Evolutionary conservation across 2,888 invertebrate genomes (phyloP).

Genomic region (Suillia variegata): DNA sequence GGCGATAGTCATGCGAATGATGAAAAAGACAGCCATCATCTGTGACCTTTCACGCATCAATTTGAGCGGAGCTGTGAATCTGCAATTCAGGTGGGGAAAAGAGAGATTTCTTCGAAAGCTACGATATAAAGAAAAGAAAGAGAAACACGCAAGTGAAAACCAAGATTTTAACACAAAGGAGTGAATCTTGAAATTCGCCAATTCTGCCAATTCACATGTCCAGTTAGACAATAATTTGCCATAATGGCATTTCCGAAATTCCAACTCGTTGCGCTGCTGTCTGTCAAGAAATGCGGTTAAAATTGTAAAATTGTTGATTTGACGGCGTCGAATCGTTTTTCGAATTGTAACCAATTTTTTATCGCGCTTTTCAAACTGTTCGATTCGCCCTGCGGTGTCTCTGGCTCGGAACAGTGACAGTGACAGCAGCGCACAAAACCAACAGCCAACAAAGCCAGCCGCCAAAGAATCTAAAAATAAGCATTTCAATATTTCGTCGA

Average conservation of each 20-base stretch:
- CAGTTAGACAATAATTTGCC: too few relatives aligned
- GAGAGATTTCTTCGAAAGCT: too few relatives aligned
- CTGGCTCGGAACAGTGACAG: not conserved
- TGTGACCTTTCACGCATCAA: conserved; percentile 23
- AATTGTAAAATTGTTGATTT: not conserved
- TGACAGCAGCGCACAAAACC: too few relatives aligned
- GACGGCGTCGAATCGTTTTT: not conserved
- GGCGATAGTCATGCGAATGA: not conserved
- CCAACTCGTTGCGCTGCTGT: not conserved
- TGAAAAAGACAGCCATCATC: not conserved
- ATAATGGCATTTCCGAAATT: not conserved
- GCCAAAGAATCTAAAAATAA: not conserved
- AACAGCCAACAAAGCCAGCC: too few relatives aligned
- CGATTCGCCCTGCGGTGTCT: not conserved
- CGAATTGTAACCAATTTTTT: not conserved
- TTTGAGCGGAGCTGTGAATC: too few relatives aligned
- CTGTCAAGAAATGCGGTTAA: not conserved
- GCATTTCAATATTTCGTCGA: not conserved
- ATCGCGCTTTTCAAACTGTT: too few relatives aligned
- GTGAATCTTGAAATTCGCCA: not conserved
- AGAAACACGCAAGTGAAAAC: too few relatives aligned
- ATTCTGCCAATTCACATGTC: too few relatives aligned
- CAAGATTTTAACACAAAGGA: too few relatives aligned
- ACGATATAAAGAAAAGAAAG: too few relatives aligned
- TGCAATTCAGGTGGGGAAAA: too few relatives aligned